A percentile compares a stretch with the other conserved stretches of the same genome.
These are phyloP conservation scores for Formica exsecta DNA, from an alignment of 1,140 invertebrate species.

Conservation along the genomic window DNA sequence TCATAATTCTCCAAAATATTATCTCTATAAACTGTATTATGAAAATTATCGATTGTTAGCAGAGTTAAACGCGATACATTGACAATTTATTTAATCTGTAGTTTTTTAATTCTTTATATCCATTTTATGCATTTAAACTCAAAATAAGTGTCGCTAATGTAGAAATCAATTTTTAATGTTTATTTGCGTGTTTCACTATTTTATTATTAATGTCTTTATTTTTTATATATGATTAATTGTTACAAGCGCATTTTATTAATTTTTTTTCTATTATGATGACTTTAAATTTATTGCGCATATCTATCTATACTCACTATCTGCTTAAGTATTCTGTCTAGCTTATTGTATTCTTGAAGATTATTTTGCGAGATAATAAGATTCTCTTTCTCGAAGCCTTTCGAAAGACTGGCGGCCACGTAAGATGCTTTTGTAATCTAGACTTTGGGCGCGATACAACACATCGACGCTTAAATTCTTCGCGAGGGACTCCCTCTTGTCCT, in stretches of 20 bases:
- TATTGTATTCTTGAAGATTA: constrained; percentile 9
- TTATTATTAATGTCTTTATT: not conserved
- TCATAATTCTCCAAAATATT: not conserved
- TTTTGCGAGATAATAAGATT: constrained; percentile 27
- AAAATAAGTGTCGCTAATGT: not conserved
- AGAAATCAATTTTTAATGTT: not conserved
- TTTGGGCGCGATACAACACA: constrained; percentile 44
- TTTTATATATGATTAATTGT: not conserved
- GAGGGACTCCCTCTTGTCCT: constrained; percentile 32
- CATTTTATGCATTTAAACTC: not conserved
- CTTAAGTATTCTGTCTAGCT: not conserved
- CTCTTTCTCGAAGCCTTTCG: constrained; percentile 1
- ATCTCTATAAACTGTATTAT: not conserved
- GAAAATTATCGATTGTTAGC: not conserved
- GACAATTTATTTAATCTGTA: not conserved
- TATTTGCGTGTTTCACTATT: not conserved
- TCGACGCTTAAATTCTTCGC: constrained; percentile 54
- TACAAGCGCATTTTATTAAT: not conserved
- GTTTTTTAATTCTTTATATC: not conserved
- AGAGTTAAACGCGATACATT: not conserved
- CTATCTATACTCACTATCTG: not conserved
- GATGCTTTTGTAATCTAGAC: constrained; percentile 45
- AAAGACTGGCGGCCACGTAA: constrained; percentile 22
- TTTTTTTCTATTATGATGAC: not conserved
- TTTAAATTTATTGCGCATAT: not conserved